phyloP scores from a whole-genome alignment of 2,888 invertebrate species.

The Melinaea menophilus region DNA sequence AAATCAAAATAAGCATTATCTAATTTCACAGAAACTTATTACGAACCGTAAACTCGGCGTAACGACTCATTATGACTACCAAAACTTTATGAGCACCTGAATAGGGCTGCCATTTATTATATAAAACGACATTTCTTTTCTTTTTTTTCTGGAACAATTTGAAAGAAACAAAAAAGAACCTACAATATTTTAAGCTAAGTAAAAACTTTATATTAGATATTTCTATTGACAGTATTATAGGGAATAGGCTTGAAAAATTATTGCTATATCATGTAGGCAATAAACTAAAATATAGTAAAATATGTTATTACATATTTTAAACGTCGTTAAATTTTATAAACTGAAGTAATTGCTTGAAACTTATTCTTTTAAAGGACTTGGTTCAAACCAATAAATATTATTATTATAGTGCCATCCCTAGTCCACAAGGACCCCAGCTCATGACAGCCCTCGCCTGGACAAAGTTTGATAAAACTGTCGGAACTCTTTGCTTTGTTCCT shows the following conservation, averaged over 20 bases:
- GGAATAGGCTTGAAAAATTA: no score
- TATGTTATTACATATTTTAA: no score
- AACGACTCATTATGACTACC: constrained; percentile 29
- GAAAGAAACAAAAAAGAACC: not conserved
- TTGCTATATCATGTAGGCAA: no score
- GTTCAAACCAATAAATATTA: not conserved
- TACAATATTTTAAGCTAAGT: not conserved
- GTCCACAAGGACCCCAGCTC: constrained; percentile 4
- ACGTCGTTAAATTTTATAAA: no score
- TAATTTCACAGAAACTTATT: constrained; percentile 30
- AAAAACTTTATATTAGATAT: no score
- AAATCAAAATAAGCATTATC: constrained; percentile 26
- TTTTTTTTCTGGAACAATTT: no score
- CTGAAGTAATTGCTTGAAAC: no score
- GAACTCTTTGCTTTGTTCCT: constrained; percentile 27
- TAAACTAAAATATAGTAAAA: no score
- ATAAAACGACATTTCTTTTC: no score
- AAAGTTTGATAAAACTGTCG: constrained; percentile 26
- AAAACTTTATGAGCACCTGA: constrained; percentile 23
- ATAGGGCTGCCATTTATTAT: constrained; percentile 19
- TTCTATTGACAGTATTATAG: no score
- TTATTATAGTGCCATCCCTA: constrained; percentile 7
- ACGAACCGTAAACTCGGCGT: constrained; percentile 26
- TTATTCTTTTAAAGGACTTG: not conserved
- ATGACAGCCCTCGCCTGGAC: constrained; percentile 16